A percentile compares a stretch with the other conserved stretches of the same genome.
phyloP scores from a whole-genome alignment of 2,888 invertebrate genomes.

The Monopis laevigella region DNA sequence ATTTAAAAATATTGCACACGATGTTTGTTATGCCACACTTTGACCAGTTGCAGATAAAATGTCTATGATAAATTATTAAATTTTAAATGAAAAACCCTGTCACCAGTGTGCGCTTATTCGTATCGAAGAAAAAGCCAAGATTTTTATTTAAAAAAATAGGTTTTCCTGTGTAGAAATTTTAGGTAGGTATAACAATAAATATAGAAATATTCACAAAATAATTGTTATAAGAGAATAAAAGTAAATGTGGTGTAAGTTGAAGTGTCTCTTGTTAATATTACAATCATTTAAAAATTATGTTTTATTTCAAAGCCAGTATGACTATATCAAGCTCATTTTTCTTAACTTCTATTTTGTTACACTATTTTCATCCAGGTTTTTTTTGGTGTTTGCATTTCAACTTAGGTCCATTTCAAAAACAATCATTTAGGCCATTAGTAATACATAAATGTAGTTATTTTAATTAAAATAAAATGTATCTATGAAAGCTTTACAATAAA shows the following conservation, averaged over 20 bases:
- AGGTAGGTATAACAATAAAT: not conserved
- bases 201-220: not conserved
- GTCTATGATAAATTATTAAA: conserved; percentile 17
- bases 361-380: conserved; percentile 4
- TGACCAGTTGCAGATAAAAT: no score
- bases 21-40: no score
- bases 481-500: no score
- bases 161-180: conserved; percentile 1
- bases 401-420: not conserved
- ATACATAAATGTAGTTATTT: not conserved
- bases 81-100: conserved; percentile 59
- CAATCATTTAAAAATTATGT: not conserved
- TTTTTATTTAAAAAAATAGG: conserved; percentile 10
- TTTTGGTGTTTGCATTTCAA: not conserved
- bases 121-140: conserved; percentile 26
- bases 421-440: not conserved
- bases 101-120: conserved; percentile 59
- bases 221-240: not conserved
- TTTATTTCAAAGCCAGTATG: conserved; percentile 43
- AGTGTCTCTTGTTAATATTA: not conserved
- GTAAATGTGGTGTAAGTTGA: not conserved
- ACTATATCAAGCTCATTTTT: conserved; percentile 66
- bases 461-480: not conserved
- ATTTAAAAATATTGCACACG: no score
- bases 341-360: conserved; percentile 49